Evolutionary conservation across 2,113 vertebrate genomes (phyloP).

Genomic region (Triplophysa dalaica): DNA sequence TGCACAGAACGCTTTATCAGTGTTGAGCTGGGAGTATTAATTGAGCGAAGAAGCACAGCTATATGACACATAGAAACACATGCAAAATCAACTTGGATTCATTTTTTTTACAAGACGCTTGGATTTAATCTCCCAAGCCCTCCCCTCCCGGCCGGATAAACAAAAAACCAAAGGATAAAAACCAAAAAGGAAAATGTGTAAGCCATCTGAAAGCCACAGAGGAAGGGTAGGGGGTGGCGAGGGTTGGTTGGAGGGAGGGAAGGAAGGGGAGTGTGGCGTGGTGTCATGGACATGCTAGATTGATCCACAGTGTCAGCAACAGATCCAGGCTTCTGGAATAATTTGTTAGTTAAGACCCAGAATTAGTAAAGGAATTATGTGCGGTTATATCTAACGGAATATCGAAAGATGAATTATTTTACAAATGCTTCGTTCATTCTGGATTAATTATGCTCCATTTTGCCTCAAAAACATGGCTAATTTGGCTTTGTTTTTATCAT

Average conservation of each 20-base stretch:
- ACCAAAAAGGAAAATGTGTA: slow-evolving; percentile 77
- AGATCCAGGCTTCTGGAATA: slow-evolving; percentile 58
- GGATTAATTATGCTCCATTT: slow-evolving; percentile 51
- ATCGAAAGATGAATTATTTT: slow-evolving; percentile 51
- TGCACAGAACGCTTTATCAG: slow-evolving; percentile 72
- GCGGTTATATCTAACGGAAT: slow-evolving; percentile 49
- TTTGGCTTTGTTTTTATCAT: slow-evolving; percentile 13
- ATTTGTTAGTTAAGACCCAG: slow-evolving; percentile 52
- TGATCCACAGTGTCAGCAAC: slow-evolving; percentile 77
- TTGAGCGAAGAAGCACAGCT: slow-evolving; percentile 76
- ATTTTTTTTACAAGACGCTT: slow-evolving; percentile 52
- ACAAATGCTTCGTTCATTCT: slow-evolving; percentile 70
- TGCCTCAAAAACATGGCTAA: slow-evolving; percentile 52
- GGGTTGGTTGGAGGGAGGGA: background rate
- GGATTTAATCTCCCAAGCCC: slow-evolving; percentile 38
- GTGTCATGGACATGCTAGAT: slow-evolving; percentile 79
- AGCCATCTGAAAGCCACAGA: slow-evolving; percentile 80
- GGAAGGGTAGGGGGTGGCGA: slow-evolving; percentile 55
- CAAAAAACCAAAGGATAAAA: slow-evolving; percentile 57
- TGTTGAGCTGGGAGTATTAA: slow-evolving; percentile 77
- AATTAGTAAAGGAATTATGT: slow-evolving; percentile 55
- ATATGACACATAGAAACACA: slow-evolving; percentile 77
- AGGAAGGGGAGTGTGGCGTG: background rate
- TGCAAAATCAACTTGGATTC: slow-evolving; percentile 72
- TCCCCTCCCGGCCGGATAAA: slow-evolving; percentile 55